Conservation (phyloP, 2,797 vertebrate species). For the Enteromius anoplus region DNA sequence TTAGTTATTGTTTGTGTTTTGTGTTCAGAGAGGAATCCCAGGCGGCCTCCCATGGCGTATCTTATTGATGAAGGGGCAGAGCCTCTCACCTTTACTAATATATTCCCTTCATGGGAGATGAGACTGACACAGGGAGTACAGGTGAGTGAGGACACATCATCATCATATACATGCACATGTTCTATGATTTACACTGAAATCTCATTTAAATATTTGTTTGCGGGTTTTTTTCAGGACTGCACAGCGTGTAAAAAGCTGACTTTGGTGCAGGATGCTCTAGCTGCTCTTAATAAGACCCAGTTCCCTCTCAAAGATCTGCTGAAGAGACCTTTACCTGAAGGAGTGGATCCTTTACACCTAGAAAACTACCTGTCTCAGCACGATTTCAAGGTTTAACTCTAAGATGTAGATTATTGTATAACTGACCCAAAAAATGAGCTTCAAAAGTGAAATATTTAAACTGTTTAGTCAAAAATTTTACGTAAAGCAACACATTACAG, state of each 20-base stretch:
- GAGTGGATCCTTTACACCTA: slow-evolving; percentile 75
- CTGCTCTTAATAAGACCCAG: slow-evolving; percentile 74
- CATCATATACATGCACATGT: background rate
- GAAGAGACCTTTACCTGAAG: slow-evolving; percentile 73
- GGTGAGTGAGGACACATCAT: slow-evolving; percentile 62
- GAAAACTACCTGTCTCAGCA: slow-evolving; percentile 79
- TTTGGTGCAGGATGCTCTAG: slow-evolving; percentile 81
- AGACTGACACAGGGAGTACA: slow-evolving; percentile 60
- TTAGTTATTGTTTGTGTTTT: slow-evolving; percentile 17
- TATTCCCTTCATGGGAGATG: slow-evolving; percentile 81
- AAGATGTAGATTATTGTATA: background rate
- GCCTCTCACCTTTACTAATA: slow-evolving; percentile 83
- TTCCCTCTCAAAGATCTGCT: slow-evolving; percentile 76
- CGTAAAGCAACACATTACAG: background rate
- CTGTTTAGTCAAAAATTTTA: no score
- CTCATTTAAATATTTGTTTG: background rate
- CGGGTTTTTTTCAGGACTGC: slow-evolving; percentile 7
- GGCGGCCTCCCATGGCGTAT: slow-evolving; percentile 78
- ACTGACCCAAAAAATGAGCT: background rate
- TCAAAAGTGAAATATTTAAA: background rate
- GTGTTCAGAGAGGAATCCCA: slow-evolving; percentile 76
- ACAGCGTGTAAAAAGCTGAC: slow-evolving; percentile 72
- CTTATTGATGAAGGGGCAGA: slow-evolving; percentile 76
- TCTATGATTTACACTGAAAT: background rate
- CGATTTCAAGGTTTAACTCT: slow-evolving; percentile 76